Evolutionary conservation across 2,113 vertebrate genomes (phyloP).

Genomic region (Anguilla rostrata): DNA sequence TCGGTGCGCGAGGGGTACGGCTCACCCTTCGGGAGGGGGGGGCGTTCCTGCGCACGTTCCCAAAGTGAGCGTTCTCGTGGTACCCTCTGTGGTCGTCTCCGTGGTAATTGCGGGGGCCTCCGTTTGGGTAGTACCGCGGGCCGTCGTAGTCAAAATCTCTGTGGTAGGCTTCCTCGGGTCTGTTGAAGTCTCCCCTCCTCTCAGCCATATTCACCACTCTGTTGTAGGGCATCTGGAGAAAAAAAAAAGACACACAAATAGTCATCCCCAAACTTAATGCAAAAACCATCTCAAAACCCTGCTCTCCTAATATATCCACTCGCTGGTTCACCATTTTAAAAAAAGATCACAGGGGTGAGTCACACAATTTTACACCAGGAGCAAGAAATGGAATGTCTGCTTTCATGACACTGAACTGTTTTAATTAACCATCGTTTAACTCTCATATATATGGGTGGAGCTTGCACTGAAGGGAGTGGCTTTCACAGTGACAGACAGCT

Average conservation of each 20-base stretch:
- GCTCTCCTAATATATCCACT: no score
- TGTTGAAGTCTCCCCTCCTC: constrained; percentile 30
- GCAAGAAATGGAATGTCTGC: no score
- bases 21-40: constrained; percentile 49
- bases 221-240: constrained; percentile 51
- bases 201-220: constrained; percentile 59
- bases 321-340: no score
- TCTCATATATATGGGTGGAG: not conserved
- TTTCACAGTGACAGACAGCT: no score
- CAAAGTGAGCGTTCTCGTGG: constrained; percentile 26
- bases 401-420: no score
- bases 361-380: no score
- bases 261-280: no score
- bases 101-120: constrained; percentile 24
- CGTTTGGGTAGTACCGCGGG: constrained; percentile 38
- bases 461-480: not conserved
- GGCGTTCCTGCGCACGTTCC: constrained; percentile 40
- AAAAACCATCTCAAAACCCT: no score
- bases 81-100: constrained; percentile 39
- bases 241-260: not conserved
- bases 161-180: constrained; percentile 30
- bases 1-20: no score
- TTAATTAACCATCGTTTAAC: no score
- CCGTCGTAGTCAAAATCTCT: constrained; percentile 39
- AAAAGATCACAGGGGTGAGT: no score